Percentiles rank a stretch among this genome's conserved stretches.
These are phyloP conservation scores for Tetrapedia diversipes DNA, from an alignment of 2,888 invertebrate species.

Conservation along the genomic window DNA sequence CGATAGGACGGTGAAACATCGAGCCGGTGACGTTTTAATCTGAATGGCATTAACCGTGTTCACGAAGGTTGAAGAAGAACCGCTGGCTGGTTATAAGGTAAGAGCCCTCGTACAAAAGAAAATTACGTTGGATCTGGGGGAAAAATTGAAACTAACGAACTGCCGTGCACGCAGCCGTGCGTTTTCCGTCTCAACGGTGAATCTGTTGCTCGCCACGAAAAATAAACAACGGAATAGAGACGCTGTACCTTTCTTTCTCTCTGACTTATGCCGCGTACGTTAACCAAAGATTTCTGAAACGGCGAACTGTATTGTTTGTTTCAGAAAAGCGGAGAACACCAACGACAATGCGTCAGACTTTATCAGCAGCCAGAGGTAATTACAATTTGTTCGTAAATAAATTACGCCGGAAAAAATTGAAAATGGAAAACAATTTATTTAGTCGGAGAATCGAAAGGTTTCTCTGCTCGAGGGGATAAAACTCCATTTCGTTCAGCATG, in stretches of 20 bases:
- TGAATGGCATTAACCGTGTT: not conserved
- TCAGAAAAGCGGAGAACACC: slow-evolving; percentile 65
- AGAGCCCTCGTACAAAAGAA: not conserved
- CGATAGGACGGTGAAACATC: not conserved
- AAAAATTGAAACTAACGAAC: not conserved
- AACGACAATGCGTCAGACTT: slow-evolving; percentile 63
- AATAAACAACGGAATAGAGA: not conserved
- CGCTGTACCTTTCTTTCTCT: no score
- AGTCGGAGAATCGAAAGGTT: slow-evolving; percentile 8
- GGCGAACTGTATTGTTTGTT: slow-evolving; percentile 59
- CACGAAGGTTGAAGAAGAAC: no score
- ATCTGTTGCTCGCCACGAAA: not conserved
- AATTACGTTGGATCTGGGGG: not conserved
- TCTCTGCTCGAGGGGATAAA: not conserved
- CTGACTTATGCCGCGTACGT: no score
- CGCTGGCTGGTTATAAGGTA: no score
- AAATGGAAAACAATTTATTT: not conserved
- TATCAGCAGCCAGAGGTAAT: slow-evolving; percentile 73
- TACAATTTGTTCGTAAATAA: not conserved
- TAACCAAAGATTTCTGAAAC: no score
- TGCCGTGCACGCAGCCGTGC: no score
- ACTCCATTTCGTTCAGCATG: not conserved
- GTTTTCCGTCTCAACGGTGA: not conserved
- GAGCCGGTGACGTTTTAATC: not conserved
- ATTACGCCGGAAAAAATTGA: not conserved